A percentile compares a stretch with the other conserved stretches of the same genome.
Evolutionary conservation across 2,888 invertebrate species (phyloP).

Genomic region (Elysia crispata): DNA sequence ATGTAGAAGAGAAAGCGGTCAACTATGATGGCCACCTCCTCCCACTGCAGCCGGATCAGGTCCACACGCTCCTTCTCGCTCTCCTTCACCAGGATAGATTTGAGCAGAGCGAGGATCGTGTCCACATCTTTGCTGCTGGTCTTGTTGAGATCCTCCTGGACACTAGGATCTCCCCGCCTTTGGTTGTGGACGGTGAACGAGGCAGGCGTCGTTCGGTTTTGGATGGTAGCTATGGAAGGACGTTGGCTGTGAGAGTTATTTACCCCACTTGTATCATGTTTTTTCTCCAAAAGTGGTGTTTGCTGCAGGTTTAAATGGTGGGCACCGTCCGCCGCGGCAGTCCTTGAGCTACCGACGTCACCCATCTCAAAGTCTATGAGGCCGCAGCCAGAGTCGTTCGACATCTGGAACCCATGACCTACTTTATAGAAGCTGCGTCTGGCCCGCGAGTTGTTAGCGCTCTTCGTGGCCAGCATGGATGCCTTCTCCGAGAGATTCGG

Average conservation of each 20-base stretch:
- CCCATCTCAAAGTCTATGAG: constrained; percentile 64
- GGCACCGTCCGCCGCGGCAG: neutral
- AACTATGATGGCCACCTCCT: constrained; percentile 79
- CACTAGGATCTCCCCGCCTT: neutral
- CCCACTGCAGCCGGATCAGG: constrained; percentile 65
- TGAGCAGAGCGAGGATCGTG: constrained; percentile 63
- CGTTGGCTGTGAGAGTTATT: too few species aligned
- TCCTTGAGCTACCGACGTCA: neutral
- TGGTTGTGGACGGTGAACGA: neutral
- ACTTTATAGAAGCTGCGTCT: constrained; percentile 44
- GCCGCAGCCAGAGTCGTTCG: constrained; percentile 68
- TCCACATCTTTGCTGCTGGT: constrained; percentile 57
- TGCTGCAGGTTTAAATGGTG: neutral
- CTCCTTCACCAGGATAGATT: constrained; percentile 63
- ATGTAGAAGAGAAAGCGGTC: constrained; percentile 80
- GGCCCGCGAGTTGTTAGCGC: neutral
- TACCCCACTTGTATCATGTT: too few species aligned
- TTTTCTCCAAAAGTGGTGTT: neutral
- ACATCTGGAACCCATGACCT: constrained; percentile 59
- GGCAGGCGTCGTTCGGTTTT: neutral
- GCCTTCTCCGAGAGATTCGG: neutral
- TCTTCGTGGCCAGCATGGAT: neutral
- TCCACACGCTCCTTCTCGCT: constrained; percentile 62
- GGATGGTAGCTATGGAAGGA: too few species aligned
- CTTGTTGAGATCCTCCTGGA: neutral